A percentile compares a stretch with the other conserved stretches of the same genome.
These are phyloP conservation scores for Mamestra configurata DNA, from an alignment of 1,140 invertebrate species.

Conservation along the genomic window DNA sequence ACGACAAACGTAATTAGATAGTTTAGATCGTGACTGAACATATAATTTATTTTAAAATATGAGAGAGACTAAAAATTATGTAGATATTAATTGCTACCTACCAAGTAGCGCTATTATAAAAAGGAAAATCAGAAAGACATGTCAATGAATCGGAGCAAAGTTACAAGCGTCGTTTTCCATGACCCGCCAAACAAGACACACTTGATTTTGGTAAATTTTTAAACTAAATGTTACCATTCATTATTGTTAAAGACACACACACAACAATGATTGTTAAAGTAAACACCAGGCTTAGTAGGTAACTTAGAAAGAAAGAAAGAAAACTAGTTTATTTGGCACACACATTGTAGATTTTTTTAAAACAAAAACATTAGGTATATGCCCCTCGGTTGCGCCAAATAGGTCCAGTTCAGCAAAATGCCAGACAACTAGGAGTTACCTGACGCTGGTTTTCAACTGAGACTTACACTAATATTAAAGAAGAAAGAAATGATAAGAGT, in stretches of 20 bases:
- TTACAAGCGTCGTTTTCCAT: slow-evolving; percentile 14
- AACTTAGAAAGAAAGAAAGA: too few species aligned
- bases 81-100: slow-evolving; percentile 22
- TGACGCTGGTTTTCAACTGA: too few species aligned
- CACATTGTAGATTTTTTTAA: too few species aligned
- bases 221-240: background rate
- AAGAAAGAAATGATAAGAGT: too few species aligned
- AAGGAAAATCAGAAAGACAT: background rate
- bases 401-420: too few species aligned
- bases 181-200: background rate
- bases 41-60: slow-evolving; percentile 23
- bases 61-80: background rate
- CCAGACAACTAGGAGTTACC: too few species aligned
- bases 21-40: slow-evolving; percentile 5
- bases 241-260: background rate
- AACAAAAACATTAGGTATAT: too few species aligned
- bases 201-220: background rate
- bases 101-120: background rate
- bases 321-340: too few species aligned
- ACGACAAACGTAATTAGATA: background rate
- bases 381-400: too few species aligned
- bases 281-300: too few species aligned
- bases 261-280: background rate
- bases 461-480: too few species aligned
- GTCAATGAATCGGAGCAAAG: background rate